A percentile compares a stretch with the other conserved stretches of the same genome.
Conservation (phyloP, 1,140 invertebrate species). For the Bombus impatiens region DNA sequence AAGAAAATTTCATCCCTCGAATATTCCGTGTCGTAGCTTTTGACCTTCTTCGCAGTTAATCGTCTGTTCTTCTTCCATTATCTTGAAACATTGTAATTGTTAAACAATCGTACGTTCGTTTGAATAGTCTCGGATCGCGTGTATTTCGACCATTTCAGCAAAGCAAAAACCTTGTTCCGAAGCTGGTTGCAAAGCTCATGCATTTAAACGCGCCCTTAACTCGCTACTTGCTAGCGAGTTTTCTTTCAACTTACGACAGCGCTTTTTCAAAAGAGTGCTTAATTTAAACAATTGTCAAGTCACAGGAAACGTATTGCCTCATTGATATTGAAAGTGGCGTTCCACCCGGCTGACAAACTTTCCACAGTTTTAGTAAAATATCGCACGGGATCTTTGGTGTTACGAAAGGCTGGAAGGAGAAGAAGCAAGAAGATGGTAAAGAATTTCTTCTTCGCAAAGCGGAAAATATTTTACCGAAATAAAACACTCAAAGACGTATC, state of each 20-base stretch:
- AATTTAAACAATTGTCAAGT: not conserved
- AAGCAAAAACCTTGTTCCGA: constrained; percentile 1
- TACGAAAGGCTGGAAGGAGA: not conserved
- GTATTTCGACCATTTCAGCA: not conserved
- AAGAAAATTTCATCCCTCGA: not conserved
- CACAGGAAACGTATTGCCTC: not conserved
- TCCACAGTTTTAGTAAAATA: not conserved
- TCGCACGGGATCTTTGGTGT: not conserved
- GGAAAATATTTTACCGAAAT: not conserved
- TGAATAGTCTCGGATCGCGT: constrained; percentile 13
- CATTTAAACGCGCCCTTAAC: constrained; percentile 29
- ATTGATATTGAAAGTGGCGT: not conserved
- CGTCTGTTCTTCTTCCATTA: constrained; percentile 17
- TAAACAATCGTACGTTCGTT: constrained; percentile 21
- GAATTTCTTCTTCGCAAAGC: not conserved
- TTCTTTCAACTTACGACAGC: not conserved
- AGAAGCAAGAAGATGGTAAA: not conserved
- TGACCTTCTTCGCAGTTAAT: constrained; percentile 6
- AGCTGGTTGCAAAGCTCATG: not conserved
- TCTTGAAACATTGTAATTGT: constrained; percentile 7
- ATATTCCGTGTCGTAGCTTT: not conserved
- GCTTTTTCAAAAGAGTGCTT: not conserved
- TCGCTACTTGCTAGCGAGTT: not conserved
- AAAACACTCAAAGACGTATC: not conserved
- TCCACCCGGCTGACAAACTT: no score